phyloP scores from a whole-genome alignment of 2,797 vertebrate species.

The Luscinia megarhynchos region DNA sequence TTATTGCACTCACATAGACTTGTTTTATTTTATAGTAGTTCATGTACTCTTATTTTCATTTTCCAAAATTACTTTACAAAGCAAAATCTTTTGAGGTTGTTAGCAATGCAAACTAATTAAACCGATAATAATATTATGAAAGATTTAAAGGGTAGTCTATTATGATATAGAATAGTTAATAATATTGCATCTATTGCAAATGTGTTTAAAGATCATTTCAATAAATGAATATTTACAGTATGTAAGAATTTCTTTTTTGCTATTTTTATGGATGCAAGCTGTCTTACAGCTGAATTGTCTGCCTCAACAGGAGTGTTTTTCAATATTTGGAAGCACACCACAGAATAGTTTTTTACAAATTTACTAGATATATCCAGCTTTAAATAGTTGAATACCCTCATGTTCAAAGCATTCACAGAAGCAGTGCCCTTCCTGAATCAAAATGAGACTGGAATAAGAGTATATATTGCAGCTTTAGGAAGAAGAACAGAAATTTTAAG shows the following conservation, averaged over 20 bases:
- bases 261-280: background rate
- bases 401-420: background rate
- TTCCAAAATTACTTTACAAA: background rate
- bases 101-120: background rate
- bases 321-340: background rate
- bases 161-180: background rate
- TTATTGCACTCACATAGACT: background rate
- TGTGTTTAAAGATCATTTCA: background rate
- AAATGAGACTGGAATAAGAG: background rate
- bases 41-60: background rate
- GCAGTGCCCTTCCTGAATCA: background rate
- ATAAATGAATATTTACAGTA: background rate
- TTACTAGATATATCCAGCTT: background rate
- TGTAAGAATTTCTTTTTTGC: background rate
- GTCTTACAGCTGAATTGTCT: background rate
- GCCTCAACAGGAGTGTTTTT: background rate
- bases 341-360: background rate
- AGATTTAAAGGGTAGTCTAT: background rate
- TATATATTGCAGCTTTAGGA: background rate
- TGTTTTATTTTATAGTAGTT: background rate
- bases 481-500: background rate
- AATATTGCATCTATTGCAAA: background rate
- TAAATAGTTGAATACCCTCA: background rate
- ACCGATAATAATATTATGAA: background rate
- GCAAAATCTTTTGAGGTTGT: background rate